A percentile compares a stretch with the other conserved stretches of the same genome.
These are phyloP conservation scores for Scaptomyza tumidula DNA, from an alignment of 2,888 invertebrate genomes.

Conservation along the genomic window DNA sequence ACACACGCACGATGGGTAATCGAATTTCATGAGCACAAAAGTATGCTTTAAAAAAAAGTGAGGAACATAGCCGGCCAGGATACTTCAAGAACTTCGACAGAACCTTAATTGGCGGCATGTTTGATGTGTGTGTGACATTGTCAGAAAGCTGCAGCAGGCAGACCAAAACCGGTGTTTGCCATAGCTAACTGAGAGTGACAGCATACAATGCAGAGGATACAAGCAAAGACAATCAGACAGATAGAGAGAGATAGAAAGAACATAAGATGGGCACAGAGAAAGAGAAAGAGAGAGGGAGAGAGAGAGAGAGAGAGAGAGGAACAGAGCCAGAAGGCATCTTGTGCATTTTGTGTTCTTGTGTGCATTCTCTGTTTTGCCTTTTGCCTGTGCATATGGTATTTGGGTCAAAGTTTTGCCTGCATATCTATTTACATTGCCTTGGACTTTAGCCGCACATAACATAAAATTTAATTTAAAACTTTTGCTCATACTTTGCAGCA, in stretches of 20 bases:
- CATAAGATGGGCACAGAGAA: neutral
- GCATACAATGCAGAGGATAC: constrained; percentile 33
- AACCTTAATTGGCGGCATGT: constrained; percentile 56
- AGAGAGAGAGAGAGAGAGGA: neutral
- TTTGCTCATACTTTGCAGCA: constrained; percentile 54
- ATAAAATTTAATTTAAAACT: constrained; percentile 74
- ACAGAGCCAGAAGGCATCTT: constrained; percentile 11
- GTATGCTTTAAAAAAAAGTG: constrained; percentile 24
- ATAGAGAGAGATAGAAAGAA: constrained; percentile 1
- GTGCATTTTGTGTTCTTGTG: neutral
- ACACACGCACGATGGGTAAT: constrained; percentile 42
- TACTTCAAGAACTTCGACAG: constrained; percentile 29
- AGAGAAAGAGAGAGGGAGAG: neutral
- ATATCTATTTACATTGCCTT: constrained; percentile 57
- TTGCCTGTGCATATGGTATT: constrained; percentile 50
- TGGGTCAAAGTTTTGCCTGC: constrained; percentile 71
- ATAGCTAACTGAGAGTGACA: constrained; percentile 53
- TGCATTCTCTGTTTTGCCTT: neutral
- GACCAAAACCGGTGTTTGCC: constrained; percentile 33
- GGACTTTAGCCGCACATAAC: constrained; percentile 49
- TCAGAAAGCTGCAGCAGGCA: constrained; percentile 29
- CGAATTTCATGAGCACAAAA: constrained; percentile 50
- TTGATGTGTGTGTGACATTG: constrained; percentile 35
- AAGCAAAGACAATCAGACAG: constrained; percentile 20
- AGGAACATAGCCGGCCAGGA: neutral